Evolutionary conservation across 2,888 invertebrate genomes (phyloP).

Genomic region (Leucozona laternaria): DNA sequence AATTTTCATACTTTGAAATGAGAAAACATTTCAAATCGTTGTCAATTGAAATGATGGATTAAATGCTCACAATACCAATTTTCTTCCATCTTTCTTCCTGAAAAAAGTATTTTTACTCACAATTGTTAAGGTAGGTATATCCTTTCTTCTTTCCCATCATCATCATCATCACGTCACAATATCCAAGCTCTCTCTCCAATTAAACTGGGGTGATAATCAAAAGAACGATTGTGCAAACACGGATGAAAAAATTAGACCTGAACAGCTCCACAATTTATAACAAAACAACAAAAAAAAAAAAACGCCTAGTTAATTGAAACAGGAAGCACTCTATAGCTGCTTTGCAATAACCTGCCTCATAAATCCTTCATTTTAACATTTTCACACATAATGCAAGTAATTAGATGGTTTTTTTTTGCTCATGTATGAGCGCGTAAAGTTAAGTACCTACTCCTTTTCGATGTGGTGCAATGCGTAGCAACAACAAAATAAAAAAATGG

Average conservation of each 20-base stretch:
- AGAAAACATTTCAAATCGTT: too few relatives aligned
- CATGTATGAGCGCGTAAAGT: constrained; percentile 53
- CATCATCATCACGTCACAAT: neutral
- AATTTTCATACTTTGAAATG: too few relatives aligned
- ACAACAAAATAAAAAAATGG: constrained; percentile 17
- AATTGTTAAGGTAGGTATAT: constrained; percentile 5
- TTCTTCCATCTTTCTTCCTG: neutral
- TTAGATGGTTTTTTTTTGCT: constrained; percentile 60
- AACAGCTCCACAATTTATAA: constrained; percentile 19
- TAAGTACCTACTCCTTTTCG: constrained; percentile 44
- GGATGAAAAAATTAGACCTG: constrained; percentile 68
- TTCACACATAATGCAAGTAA: constrained; percentile 75
- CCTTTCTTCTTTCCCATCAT: neutral
- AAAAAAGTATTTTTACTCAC: constrained; percentile 6
- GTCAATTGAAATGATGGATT: constrained; percentile 1
- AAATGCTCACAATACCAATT: neutral
- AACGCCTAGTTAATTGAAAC: constrained; percentile 68
- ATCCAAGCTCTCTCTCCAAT: constrained; percentile 29
- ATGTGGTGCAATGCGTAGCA: constrained; percentile 41
- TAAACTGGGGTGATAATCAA: constrained; percentile 60
- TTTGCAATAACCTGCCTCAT: constrained; percentile 54
- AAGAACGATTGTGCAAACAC: constrained; percentile 60
- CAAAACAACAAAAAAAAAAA: neutral
- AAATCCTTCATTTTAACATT: constrained; percentile 53
- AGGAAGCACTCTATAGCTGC: constrained; percentile 68